These are phyloP conservation scores for Drosophila leonis DNA, from an alignment of 2,888 invertebrate genomes.

Conservation along the genomic window DNA sequence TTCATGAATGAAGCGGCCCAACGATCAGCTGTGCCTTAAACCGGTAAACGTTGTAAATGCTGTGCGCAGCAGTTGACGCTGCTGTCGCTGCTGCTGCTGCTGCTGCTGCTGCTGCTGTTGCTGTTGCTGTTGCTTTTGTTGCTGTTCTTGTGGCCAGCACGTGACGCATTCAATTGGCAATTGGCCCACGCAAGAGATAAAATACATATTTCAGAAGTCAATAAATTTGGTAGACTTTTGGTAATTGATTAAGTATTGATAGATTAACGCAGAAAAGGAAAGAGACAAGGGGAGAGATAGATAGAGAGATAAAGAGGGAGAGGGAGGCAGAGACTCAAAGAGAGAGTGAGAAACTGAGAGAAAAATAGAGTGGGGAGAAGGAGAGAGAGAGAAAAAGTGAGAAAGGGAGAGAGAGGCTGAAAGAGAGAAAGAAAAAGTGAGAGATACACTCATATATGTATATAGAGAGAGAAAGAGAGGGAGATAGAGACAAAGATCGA, in stretches of 20 bases:
- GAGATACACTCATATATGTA: no score
- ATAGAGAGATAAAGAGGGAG: background rate
- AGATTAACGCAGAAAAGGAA: background rate
- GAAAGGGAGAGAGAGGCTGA: no score
- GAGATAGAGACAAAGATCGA: no score
- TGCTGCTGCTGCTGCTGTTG: background rate
- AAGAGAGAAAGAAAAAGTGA: no score
- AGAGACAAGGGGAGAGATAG: background rate
- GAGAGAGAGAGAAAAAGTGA: no score
- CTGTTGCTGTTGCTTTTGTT: background rate
- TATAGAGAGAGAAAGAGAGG: no score
- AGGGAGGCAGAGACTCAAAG: no score
- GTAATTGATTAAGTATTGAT: background rate
- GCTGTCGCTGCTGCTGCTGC: constrained; percentile 1
- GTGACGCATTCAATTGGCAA: constrained; percentile 43
- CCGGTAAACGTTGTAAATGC: constrained; percentile 57
- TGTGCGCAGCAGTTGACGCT: constrained; percentile 13
- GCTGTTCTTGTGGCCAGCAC: constrained; percentile 37
- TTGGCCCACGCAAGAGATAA: constrained; percentile 1
- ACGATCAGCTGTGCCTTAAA: constrained; percentile 45
- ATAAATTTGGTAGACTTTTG: background rate
- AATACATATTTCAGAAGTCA: background rate
- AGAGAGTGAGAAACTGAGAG: background rate
- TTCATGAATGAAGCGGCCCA: constrained; percentile 53
- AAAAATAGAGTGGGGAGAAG: background rate